Conservation (phyloP, 1,140 invertebrate species). For the Micrasema longulum region DNA sequence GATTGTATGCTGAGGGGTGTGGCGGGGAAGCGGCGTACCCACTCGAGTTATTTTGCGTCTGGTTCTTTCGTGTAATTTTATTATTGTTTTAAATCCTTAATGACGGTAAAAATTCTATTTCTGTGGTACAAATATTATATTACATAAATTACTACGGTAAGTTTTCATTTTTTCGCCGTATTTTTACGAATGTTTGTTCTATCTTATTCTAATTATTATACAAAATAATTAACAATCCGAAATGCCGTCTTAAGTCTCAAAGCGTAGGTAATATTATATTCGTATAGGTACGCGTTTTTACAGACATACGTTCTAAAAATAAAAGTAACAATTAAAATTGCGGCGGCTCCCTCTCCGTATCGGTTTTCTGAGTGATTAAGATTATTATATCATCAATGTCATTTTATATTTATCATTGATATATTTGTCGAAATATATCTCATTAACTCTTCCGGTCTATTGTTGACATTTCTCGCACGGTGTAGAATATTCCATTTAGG, state of each 20-base stretch:
- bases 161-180: constrained; percentile 18
- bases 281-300: constrained; percentile 41
- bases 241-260: constrained; percentile 37
- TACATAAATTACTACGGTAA: constrained; percentile 39
- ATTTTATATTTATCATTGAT: constrained; percentile 9
- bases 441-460: constrained; percentile 17
- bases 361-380: constrained; percentile 11
- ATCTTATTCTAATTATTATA: constrained; percentile 36
- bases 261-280: constrained; percentile 40
- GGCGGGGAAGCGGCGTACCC: constrained; percentile 48
- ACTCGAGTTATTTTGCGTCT: constrained; percentile 50
- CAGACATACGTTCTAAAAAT: constrained; percentile 43
- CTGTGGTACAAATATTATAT: constrained; percentile 30
- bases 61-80: constrained; percentile 47
- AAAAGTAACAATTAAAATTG: constrained; percentile 36
- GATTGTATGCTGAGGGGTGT: constrained; percentile 45
- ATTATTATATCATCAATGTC: constrained; percentile 33
- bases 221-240: constrained; percentile 42
- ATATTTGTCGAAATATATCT: not conserved
- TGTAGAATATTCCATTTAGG: constrained; percentile 24
- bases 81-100: constrained; percentile 48
- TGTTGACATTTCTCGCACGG: constrained; percentile 33
- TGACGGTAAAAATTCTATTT: constrained; percentile 37
- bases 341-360: constrained; percentile 8
- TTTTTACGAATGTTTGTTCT: constrained; percentile 23